Conservation (phyloP, 2,797 vertebrate species). For the Pipistrellus pygmaeus region DNA sequence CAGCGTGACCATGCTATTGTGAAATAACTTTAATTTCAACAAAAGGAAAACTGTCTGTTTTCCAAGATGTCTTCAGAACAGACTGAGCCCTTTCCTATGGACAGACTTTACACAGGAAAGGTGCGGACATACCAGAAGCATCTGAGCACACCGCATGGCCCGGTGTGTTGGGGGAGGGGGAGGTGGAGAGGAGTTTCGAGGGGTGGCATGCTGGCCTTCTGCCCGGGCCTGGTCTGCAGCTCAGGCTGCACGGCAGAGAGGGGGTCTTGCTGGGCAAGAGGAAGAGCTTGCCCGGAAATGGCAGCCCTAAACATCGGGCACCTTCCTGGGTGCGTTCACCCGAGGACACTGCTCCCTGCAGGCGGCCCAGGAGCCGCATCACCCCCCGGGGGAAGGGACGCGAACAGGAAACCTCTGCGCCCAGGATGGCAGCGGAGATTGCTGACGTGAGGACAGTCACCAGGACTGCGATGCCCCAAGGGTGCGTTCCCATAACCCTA, state of each 20-base stretch:
- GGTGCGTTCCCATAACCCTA: neutral
- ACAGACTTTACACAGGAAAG: neutral
- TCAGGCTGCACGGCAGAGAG: neutral
- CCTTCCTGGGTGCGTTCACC: neutral
- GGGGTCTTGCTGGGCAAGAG: neutral
- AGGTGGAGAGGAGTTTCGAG: neutral
- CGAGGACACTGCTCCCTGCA: neutral
- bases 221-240: neutral
- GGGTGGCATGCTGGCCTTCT: neutral
- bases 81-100: neutral
- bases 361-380: neutral
- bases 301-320: neutral
- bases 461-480: neutral
- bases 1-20: neutral
- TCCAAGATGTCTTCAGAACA: neutral
- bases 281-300: neutral
- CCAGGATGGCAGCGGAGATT: neutral
- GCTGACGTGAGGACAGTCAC: neutral
- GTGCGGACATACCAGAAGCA: neutral
- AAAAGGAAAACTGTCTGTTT: constrained; percentile 49
- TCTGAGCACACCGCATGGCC: neutral
- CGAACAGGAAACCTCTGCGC: neutral
- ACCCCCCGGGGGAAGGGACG: neutral
- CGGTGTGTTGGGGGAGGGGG: neutral
- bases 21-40: constrained; percentile 40